These are phyloP conservation scores for Grapholita molesta DNA, from an alignment of 1,140 invertebrate species.

Conservation along the genomic window DNA sequence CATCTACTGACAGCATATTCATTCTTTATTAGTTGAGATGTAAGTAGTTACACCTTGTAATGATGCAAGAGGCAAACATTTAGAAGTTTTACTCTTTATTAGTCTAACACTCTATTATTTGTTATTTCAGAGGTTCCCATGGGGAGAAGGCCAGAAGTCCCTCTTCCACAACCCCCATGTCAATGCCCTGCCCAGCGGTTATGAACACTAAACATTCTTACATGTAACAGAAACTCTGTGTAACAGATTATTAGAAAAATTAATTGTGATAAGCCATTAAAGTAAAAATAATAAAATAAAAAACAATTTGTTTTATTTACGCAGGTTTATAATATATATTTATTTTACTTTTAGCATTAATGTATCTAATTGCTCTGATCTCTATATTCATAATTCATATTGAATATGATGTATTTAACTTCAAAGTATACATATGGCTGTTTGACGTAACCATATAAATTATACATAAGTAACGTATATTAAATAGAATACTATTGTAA, in stretches of 20 bases:
- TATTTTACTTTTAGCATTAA: neutral
- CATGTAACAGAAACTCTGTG: neutral
- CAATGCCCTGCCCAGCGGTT: constrained; percentile 90
- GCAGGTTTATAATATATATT: neutral
- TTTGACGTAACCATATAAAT: too few relatives aligned
- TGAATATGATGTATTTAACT: too few relatives aligned
- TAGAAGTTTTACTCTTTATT: too few relatives aligned
- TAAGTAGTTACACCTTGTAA: too few relatives aligned
- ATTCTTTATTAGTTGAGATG: too few relatives aligned
- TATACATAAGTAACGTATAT: too few relatives aligned
- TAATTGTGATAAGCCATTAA: constrained; percentile 39
- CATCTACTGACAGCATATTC: too few relatives aligned
- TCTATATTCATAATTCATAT: too few relatives aligned
- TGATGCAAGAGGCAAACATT: too few relatives aligned
- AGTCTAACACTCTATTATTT: constrained; percentile 24
- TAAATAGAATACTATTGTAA: too few relatives aligned
- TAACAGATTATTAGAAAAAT: constrained; percentile 29
- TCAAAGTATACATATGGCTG: too few relatives aligned
- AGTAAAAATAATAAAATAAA: constrained; percentile 19
- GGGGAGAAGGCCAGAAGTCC: constrained; percentile 91
- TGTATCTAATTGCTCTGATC: too few relatives aligned
- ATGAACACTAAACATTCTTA: constrained; percentile 78
- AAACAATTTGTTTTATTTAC: neutral
- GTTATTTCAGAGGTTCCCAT: constrained; percentile 85
- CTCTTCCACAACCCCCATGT: constrained; percentile 91